These are phyloP conservation scores for Coregonus clupeaformis DNA, from an alignment of 2,113 vertebrate genomes.

Conservation along the genomic window DNA sequence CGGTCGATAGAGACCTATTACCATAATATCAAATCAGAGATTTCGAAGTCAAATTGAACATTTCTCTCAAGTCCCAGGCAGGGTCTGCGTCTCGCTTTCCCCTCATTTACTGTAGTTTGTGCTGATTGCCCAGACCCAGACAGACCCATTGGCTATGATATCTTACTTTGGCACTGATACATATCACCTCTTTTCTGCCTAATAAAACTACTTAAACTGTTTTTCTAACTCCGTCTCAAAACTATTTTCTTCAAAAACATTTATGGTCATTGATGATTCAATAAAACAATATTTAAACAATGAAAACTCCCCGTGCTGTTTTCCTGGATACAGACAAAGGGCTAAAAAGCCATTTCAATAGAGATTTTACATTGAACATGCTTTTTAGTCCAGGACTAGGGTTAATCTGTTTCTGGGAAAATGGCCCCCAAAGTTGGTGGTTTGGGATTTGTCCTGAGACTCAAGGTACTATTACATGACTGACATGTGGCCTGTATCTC, in stretches of 20 bases:
- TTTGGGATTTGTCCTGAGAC: not conserved
- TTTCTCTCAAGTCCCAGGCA: slow-evolving; percentile 42
- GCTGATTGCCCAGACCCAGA: slow-evolving; percentile 24
- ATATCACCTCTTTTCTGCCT: slow-evolving; percentile 25
- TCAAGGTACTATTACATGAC: not conserved
- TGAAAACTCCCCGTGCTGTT: no score
- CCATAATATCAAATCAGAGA: slow-evolving; percentile 51
- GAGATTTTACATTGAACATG: no score
- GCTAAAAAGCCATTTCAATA: no score
- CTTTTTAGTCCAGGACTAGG: slow-evolving; percentile 13
- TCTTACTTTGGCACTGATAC: slow-evolving; percentile 45
- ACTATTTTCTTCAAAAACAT: not conserved
- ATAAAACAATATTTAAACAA: not conserved
- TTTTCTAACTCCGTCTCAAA: not conserved
- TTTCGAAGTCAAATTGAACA: slow-evolving; percentile 59
- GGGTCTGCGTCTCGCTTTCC: slow-evolving; percentile 39
- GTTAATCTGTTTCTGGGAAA: no score
- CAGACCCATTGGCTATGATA: slow-evolving; percentile 36
- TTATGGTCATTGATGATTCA: not conserved
- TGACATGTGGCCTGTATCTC: slow-evolving; percentile 36
- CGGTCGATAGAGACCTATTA: slow-evolving; percentile 43
- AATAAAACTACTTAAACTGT: slow-evolving; percentile 38
- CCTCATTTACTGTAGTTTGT: slow-evolving; percentile 57
- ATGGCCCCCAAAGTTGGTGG: no score
- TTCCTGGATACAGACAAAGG: no score